Evolutionary conservation across 2,113 vertebrate genomes (phyloP).

Genomic region (Pygoscelis adeliae): DNA sequence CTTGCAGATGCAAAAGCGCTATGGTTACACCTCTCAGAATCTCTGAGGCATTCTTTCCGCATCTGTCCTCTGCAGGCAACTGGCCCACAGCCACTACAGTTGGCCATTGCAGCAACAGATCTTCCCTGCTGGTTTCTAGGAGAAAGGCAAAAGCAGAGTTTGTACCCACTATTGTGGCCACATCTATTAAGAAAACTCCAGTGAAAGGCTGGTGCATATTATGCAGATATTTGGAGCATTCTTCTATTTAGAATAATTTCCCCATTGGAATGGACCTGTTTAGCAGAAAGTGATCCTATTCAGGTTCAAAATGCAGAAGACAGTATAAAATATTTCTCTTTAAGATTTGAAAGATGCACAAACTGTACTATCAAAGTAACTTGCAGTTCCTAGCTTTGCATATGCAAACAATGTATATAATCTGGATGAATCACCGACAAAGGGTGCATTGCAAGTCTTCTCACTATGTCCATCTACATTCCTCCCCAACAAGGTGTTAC

Average conservation of each 20-base stretch:
- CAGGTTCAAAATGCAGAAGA: background rate
- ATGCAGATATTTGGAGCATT: background rate
- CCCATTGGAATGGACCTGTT: background rate
- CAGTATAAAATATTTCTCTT: background rate
- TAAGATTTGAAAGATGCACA: background rate
- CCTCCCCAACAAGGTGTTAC: background rate
- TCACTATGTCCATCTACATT: background rate
- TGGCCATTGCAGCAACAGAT: background rate
- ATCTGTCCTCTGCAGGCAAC: slow-evolving; percentile 6
- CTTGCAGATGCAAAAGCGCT: background rate
- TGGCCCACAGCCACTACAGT: background rate
- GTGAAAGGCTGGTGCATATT: background rate
- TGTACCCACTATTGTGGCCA: background rate
- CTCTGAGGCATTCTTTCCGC: background rate
- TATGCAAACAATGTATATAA: background rate
- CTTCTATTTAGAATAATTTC: background rate
- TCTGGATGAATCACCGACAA: background rate
- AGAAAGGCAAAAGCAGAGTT: background rate
- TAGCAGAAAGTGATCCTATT: background rate
- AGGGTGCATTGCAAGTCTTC: background rate
- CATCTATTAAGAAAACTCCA: background rate
- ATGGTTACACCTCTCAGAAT: background rate
- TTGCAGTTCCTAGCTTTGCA: background rate
- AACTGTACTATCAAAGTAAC: background rate
- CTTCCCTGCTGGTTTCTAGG: background rate